Percentiles rank a stretch among this genome's conserved stretches.
These are phyloP conservation scores for Hippocampus zosterae DNA, from an alignment of 2,113 vertebrate species.

Conservation along the genomic window DNA sequence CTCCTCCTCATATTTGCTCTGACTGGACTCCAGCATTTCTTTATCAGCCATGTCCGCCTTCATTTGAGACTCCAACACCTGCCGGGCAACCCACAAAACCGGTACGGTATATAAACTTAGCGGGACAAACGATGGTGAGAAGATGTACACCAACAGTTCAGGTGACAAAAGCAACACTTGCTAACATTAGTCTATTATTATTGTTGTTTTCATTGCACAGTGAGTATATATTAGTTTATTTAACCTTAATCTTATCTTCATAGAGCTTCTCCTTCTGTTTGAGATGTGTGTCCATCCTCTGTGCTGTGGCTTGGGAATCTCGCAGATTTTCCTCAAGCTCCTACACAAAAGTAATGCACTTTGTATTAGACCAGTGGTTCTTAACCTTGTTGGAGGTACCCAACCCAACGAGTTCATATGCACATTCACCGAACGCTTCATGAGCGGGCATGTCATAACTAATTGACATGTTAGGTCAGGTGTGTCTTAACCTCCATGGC, in stretches of 20 bases:
- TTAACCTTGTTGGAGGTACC: too few relatives aligned
- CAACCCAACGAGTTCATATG: too few relatives aligned
- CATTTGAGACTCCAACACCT: constrained; percentile 95
- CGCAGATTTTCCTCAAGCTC: constrained; percentile 92
- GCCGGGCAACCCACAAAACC: constrained; percentile 54
- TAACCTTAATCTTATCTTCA: constrained; percentile 95
- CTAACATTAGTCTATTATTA: constrained; percentile 13
- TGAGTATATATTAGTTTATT: not conserved
- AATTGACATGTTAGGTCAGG: too few relatives aligned
- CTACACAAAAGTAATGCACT: constrained; percentile 59
- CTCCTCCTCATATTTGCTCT: constrained; percentile 90
- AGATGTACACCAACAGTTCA: constrained; percentile 22
- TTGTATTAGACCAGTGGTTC: too few relatives aligned
- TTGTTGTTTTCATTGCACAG: not conserved
- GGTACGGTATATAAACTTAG: constrained; percentile 51
- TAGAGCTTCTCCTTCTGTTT: constrained; percentile 95
- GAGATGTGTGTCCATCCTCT: constrained; percentile 87
- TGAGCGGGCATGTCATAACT: too few relatives aligned
- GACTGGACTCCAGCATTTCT: constrained; percentile 87
- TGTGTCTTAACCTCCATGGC: too few relatives aligned
- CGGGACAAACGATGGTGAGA: constrained; percentile 32
- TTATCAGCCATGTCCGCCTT: constrained; percentile 96
- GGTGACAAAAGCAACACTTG: not conserved
- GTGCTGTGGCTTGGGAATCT: constrained; percentile 84
- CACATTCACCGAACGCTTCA: too few relatives aligned